phyloP scores from a whole-genome alignment of 2,797 vertebrate species.

The Siniperca obscura region DNA sequence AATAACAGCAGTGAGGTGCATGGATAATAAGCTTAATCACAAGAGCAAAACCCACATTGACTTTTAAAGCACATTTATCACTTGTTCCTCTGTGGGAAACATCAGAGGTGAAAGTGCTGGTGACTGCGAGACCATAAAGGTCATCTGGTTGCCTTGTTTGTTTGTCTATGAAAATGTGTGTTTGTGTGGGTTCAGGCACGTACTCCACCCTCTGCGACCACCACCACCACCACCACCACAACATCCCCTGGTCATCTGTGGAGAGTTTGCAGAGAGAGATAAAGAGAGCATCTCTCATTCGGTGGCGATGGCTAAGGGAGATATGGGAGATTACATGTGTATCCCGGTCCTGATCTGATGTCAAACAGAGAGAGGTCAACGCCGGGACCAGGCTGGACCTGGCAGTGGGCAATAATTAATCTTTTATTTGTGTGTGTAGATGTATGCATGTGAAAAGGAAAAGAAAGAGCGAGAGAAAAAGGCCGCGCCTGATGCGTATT shows the following conservation, averaged over 20 bases:
- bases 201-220: background rate
- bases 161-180: conserved; percentile 46
- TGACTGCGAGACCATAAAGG: conserved; percentile 14
- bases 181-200: conserved; percentile 30
- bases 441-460: background rate
- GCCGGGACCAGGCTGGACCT: conserved; percentile 39
- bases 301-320: conserved; percentile 56
- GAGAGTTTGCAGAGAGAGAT: conserved; percentile 28
- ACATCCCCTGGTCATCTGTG: conserved; percentile 35
- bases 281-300: conserved; percentile 34
- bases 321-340: conserved; percentile 77
- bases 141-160: conserved; percentile 35
- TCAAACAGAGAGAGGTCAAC: conserved; percentile 64
- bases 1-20: conserved; percentile 45
- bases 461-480: background rate
- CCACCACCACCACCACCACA: background rate
- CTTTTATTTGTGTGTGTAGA: background rate
- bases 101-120: background rate
- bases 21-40: conserved; percentile 59
- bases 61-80: conserved; percentile 56
- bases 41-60: conserved; percentile 44
- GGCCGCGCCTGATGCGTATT: background rate
- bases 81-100: conserved; percentile 32
- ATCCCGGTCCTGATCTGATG: conserved; percentile 74
- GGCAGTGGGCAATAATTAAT: conserved; percentile 61